Base-by-base conservation (phyloP, 2,888 invertebrate species). In the Mactromeris polynyma region DNA sequence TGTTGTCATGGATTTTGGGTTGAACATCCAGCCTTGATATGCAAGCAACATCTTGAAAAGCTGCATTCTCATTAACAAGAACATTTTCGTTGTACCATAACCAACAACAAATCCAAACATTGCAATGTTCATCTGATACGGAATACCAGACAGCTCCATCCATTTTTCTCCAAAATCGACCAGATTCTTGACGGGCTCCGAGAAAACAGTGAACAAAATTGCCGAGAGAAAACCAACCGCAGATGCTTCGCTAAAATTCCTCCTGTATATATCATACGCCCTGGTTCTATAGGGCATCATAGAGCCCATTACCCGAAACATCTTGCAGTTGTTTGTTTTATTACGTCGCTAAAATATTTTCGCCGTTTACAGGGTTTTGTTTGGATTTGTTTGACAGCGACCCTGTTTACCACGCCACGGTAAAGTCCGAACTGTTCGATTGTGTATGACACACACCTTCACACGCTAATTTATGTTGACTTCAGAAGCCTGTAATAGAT, bases 161-260 rank as follows among this genome's bases (percentile, higher is more conserved):
- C 94, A 94, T 94, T 94, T 94, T 89, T 93, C 93, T 31, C 94
- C 94, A 81, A 94, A 94, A 83, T 94, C 94, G 21, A 94, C 94
- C 38, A 90, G 89, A 80, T 88, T 93, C 90, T 91, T 91, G 21
- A 93, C 92, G 58, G 93, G 93, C 42, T 93, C 93, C 19, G 91
- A 91, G 85, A 94, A 94, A 17, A 94, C 92, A 7, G 93, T 93
- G 69, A 94, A 94, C 85, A 94, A 85, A 85, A 94, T 92, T 4
- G 94, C 94, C 4, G 93, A 93, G 36, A 94, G 81, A 89, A 94
- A 94, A 42, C 94, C 94, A 36, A 94, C 91, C 21, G 94, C 94
- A 73, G 94, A 93, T 81, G 94, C 94, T 85, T 93, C 94, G 80
- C 94, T 94, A 80, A 93, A 94, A 69, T 94, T 94, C 40, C 90